Percentiles rank a stretch among this genome's conserved stretches.
phyloP scores from a whole-genome alignment of 2,113 vertebrate genomes.

The Phodopus roborovskii region DNA sequence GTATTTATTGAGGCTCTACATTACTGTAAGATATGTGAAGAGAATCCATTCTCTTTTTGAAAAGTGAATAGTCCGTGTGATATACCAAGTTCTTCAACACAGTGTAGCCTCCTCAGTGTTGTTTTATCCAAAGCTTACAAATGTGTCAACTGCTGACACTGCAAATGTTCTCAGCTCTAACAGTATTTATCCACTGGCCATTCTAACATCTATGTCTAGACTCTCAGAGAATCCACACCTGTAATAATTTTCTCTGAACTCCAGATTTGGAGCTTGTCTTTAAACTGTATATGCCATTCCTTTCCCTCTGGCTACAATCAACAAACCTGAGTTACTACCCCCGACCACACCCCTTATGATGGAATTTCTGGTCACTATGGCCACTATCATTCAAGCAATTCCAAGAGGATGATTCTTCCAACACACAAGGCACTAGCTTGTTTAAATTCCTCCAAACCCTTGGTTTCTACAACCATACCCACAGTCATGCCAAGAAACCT shows the following conservation, averaged over 20 bases:
- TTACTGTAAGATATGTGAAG: background rate
- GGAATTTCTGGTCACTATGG: background rate
- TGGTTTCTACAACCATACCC: background rate
- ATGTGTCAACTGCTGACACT: background rate
- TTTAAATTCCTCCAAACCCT: background rate
- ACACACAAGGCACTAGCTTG: background rate
- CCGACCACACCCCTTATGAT: background rate
- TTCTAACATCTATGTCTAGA: background rate
- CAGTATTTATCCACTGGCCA: background rate
- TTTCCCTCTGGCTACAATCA: background rate
- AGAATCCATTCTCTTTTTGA: background rate
- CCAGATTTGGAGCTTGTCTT: background rate
- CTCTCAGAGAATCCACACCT: background rate
- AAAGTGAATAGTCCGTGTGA: background rate
- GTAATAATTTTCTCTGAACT: background rate
- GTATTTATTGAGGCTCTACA: background rate
- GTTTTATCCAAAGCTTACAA: background rate
- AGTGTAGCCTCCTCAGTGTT: background rate
- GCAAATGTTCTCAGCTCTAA: background rate
- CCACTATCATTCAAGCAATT: background rate
- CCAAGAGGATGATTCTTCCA: background rate
- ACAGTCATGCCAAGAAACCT: background rate
- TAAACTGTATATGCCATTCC: background rate
- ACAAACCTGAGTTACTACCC: background rate
- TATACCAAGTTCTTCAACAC: background rate